Base-by-base conservation (phyloP, 2,888 invertebrate species). In the Epirrita christyi region DNA sequence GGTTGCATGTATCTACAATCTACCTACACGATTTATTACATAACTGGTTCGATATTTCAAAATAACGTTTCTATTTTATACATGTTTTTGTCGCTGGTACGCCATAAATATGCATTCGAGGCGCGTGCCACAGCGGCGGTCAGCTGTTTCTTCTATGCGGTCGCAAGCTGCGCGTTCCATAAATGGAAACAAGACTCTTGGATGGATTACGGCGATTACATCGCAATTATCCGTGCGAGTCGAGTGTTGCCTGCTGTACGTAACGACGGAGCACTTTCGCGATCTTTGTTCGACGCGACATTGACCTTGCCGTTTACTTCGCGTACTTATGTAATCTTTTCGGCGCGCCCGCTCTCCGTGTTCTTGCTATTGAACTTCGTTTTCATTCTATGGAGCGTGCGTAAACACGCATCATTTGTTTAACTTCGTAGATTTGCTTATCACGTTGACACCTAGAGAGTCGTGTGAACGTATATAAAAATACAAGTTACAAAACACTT, bases 131-230 rank as follows among this genome's bases (percentile, higher is more conserved):
- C 65, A 78, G 79, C 78, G 73, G 58, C 81, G 83, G 83, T 91
- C 91, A 92, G 91, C 89, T 92, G 91, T 88, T 85, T 88, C 85
- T 88, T 85, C 88, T 88, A 88, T 85, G 85, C 76, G 81, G 76
- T 75, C 76, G 79, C 90, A 88, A 89, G 91, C 90, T 90, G 91
- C 86, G 78, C 79, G 78, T 77, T 74, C 89, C 91, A 79, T 90
- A 87, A 80, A 92, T 80, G 90, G 90, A 87, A 90, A 88, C 88
- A 76, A 76, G 87, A 70, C 82, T 76, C 68, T 81, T 75, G 86
- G 89, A 87, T 86, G 89, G 87, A 91, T 90, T 91, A 90, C 90
- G 83, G 53, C 84, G 87, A 90, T 92, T 91, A 90, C 88, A 85
- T 85, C 81, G 89, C 88, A 88, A 90, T 90, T 89, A 89, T 87